Evolutionary conservation across 2,888 invertebrate species (phyloP).

Genomic region (Romanomermis culicivorax): DNA sequence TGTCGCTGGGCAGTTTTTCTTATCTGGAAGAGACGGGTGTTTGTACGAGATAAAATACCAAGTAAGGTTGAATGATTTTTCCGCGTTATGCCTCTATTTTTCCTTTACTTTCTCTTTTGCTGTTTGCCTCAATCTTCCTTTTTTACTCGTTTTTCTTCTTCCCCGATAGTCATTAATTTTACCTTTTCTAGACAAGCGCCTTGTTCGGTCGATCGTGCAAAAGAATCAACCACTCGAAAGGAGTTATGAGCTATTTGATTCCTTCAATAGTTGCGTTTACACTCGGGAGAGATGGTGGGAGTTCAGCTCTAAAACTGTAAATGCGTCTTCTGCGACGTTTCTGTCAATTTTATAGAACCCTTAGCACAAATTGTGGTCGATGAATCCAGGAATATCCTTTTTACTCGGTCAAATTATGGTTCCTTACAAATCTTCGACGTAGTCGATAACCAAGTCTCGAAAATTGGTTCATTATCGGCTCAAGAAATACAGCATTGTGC

Average conservation of each 20-base stretch:
- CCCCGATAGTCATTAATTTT: neutral
- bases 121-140: neutral
- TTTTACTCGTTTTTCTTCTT: neutral
- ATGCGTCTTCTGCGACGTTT: neutral
- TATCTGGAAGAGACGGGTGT: constrained; percentile 79
- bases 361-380: constrained; percentile 67
- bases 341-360: constrained; percentile 40
- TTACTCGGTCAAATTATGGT: constrained; percentile 68
- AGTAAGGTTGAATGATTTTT: constrained; percentile 34
- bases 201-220: constrained; percentile 89
- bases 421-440: constrained; percentile 52
- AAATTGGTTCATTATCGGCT: constrained; percentile 47
- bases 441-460: constrained; percentile 45
- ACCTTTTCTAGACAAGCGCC: constrained; percentile 34
- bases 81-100: neutral
- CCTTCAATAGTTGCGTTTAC: constrained; percentile 63
- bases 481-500: constrained; percentile 47
- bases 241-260: constrained; percentile 60
- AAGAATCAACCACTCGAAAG: constrained; percentile 78
- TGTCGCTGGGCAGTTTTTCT: constrained; percentile 63
- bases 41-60: constrained; percentile 84
- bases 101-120: neutral
- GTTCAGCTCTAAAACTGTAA: neutral
- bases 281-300: constrained; percentile 46
- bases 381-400: constrained; percentile 64